Evolutionary conservation across 2,888 invertebrate species (phyloP).

Genomic region (Notodromas monacha): DNA sequence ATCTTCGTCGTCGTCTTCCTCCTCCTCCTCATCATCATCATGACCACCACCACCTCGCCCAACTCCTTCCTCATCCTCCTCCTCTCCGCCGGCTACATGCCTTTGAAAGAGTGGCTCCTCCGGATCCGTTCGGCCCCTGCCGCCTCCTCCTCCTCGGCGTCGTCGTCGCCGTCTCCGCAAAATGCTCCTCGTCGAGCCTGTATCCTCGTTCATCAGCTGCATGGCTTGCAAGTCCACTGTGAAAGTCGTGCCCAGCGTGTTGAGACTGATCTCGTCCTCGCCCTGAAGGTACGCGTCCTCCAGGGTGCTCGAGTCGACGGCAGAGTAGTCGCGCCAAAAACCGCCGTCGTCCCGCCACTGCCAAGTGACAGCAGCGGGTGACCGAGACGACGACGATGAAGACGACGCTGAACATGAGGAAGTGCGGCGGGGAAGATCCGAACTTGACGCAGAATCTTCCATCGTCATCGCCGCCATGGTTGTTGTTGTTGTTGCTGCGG

Average conservation of each 20-base stretch:
- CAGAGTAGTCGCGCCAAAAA: slow-evolving; percentile 59
- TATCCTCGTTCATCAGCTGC: slow-evolving; percentile 95
- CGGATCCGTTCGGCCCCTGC: no score
- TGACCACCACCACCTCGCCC: no score
- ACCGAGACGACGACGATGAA: slow-evolving; percentile 5
- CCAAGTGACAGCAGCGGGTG: slow-evolving; percentile 46
- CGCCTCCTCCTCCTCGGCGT: no score
- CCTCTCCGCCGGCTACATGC: no score
- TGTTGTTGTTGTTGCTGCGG: no score
- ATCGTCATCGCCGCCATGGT: no score
- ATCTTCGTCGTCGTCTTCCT: no score
- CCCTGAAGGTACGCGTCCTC: slow-evolving; percentile 73
- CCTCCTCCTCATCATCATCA: no score
- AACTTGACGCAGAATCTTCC: no score
- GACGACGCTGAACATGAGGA: neutral
- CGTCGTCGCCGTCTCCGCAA: no score
- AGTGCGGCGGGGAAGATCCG: neutral
- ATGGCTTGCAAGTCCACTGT: slow-evolving; percentile 84
- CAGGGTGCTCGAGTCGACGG: slow-evolving; percentile 67
- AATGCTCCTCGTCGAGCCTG: slow-evolving; percentile 72
- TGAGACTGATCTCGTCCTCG: slow-evolving; percentile 76
- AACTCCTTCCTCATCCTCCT: no score
- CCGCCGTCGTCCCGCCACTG: slow-evolving; percentile 89
- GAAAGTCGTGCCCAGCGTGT: slow-evolving; percentile 66
- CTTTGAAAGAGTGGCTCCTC: no score